Evolutionary conservation across 1,140 invertebrate species (phyloP), one percentile per base, ranked within the genome.

Genomic region (Leptonema lineaticorne): DNA sequence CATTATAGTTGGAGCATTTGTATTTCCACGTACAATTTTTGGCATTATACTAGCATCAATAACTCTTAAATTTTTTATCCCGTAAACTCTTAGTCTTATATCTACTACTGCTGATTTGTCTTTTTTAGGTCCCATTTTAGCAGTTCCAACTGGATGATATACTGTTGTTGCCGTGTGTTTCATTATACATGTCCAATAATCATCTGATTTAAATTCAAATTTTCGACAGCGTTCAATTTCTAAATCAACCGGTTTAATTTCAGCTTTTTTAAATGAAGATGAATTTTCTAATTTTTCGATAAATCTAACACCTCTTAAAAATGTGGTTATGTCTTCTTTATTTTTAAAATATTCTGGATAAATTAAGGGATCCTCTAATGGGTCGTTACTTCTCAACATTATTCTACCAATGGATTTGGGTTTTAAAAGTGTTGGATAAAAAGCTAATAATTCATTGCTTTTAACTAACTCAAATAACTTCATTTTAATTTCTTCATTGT

Each of bases 31-130:
- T 0, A 88, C 82, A 48, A 93, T 86, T 3, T 78, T 80, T 0
- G 92, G 92, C 89, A 94, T 93, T 7, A 94, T 85, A 67, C 89
- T 92, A 20, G 89, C 91, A 80, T 94, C 92, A 0, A 89, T 84
- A 0, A 94, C 90, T 70, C 92, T 82, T 9, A 94, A 73, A n/a
- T 86, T 84, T n/a, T 78, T 75, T 0, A 91, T 79, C 0, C 89
- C 88, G 74, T 87, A 82, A 0, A 93, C 89, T 27, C 84, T 81
- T 0, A 95, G 78, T 30, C 87, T 75, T 0, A 86, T 78, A 77
- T 92, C 87, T 0, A 90, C 85, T 2, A 91, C 88, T 33, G 90
- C 81, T 24, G 79, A 76, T 50, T 79, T 69, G 79, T 92, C 90
- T 11, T 65, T 74, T 4, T 74, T 74, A 0, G 86, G 84, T 7